phyloP scores from a whole-genome alignment of 1,140 invertebrate genomes.

The Drosophila lini region DNA sequence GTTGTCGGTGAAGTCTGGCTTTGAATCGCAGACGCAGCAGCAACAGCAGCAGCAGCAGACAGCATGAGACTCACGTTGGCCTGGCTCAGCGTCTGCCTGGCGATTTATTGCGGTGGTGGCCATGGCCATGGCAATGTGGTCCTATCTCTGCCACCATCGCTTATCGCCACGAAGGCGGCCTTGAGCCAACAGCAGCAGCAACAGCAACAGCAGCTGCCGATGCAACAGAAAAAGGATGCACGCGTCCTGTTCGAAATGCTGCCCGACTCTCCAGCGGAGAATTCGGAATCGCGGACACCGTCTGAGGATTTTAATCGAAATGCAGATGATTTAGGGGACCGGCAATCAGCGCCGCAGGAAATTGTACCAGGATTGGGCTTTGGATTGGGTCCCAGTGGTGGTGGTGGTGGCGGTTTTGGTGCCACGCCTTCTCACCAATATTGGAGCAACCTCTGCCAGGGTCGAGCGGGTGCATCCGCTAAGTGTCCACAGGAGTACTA shows the following conservation, averaged over 20 bases:
- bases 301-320: constrained; percentile 79
- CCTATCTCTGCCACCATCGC: constrained; percentile 84
- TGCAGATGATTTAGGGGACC: constrained; percentile 69
- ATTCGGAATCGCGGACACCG: constrained; percentile 25
- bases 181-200: constrained; percentile 56
- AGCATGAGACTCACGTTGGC: constrained; percentile 81
- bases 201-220: constrained; percentile 18
- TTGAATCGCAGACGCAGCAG: constrained; percentile 1
- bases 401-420: background rate
- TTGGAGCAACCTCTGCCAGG: constrained; percentile 64
- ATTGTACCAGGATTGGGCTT: constrained; percentile 47
- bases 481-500: constrained; percentile 75
- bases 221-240: constrained; percentile 75
- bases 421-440: constrained; percentile 64
- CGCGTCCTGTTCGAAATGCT: constrained; percentile 74
- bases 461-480: constrained; percentile 23
- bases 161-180: constrained; percentile 82
- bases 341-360: constrained; percentile 76
- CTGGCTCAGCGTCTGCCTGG: constrained; percentile 74
- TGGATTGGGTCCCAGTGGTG: constrained; percentile 6
- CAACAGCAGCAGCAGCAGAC: constrained; percentile 24
- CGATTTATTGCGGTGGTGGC: constrained; percentile 81
- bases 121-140: constrained; percentile 71
- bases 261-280: constrained; percentile 47
- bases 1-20: constrained; percentile 17